Base-by-base conservation (phyloP, 2,888 invertebrate genomes). In the Drosophila pullipes region DNA sequence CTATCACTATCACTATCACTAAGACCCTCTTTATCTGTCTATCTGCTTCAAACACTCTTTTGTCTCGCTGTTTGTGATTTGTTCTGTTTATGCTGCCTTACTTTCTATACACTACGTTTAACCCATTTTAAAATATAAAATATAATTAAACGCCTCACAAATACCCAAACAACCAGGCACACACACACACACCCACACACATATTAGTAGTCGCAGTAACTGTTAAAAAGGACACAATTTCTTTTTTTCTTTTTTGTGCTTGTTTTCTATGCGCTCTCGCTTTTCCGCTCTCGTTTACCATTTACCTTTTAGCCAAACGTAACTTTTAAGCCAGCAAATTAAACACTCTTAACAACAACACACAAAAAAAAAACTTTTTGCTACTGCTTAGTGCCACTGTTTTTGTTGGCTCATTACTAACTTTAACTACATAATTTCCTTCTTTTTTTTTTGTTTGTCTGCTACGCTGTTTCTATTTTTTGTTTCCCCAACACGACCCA, bases 241-340 rank as follows among this genome's bases (percentile, higher is more conserved):
- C 13, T 55, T 55, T 62, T 33, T 35, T 16, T 35, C 2, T 37
- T 74, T 80, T 89, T 76, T 74, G 62, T 68, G 75, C 69, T 69
- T 55, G 69, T 76, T 72, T 59, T 64, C 68, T 37, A 50, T 65
- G 59, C 73, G 77, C 69, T 83, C 59, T 73, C 59, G 65, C 69
- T 75, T 74, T 75, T 69, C 62, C 65, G 62, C 61, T 67, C 69
- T 74, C 61, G 72, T 69, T 54, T 60, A 70, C 77, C 68, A 67
- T 76, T 74, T 81, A 82, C 72, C 76, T 76, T 75, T 78, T 76
- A 74, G 69, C 69, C 85, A 76, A 84, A 82, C 74, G 78, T 82
- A 86, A 86, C 89, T 86, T 89, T 86, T 84, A 86, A 86, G 85
- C 85, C 87, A 89, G 87, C 84, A 86, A 86, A 89, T 86, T 86